These are phyloP conservation scores for Phylloscopus whistleri DNA, from an alignment of 2,113 vertebrate genomes.

Conservation along the genomic window DNA sequence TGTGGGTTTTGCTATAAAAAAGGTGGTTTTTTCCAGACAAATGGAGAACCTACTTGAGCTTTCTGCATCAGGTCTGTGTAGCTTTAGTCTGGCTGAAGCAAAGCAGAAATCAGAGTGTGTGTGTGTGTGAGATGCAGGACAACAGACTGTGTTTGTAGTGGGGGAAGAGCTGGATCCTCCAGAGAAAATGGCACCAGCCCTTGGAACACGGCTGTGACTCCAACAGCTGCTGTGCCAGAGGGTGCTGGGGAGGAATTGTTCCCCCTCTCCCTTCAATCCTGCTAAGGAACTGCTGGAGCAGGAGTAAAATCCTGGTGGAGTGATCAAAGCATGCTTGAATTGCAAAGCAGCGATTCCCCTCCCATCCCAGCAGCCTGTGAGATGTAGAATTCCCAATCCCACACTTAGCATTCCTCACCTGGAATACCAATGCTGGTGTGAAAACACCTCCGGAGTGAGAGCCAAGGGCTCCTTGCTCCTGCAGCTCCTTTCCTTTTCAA, in stretches of 20 bases:
- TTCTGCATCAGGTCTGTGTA: not conserved
- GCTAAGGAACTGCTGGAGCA: not conserved
- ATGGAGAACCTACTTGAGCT: not conserved
- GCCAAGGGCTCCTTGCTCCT: fast-evolving
- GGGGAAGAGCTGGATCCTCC: not conserved
- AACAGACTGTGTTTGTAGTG: fast-evolving
- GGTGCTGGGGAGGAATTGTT: not conserved
- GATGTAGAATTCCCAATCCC: not conserved
- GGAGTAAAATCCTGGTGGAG: fast-evolving
- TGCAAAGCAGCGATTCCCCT: fast-evolving
- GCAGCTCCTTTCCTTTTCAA: not conserved
- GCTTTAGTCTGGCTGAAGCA: not conserved
- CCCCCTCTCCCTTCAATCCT: not conserved
- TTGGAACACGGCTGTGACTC: not conserved
- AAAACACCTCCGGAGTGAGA: not conserved
- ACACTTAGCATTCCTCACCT: not conserved
- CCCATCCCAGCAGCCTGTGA: not conserved
- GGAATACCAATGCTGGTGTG: not conserved
- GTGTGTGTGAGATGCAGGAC: fast-evolving
- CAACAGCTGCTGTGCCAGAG: not conserved
- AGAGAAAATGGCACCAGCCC: not conserved
- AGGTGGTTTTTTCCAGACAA: not conserved
- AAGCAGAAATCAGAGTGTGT: not conserved
- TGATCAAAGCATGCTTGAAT: not conserved
- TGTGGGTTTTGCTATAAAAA: not conserved